A percentile compares a stretch with the other conserved stretches of the same genome.
Evolutionary conservation across 2,797 vertebrate genomes (phyloP).

Genomic region (Falco cherrug): DNA sequence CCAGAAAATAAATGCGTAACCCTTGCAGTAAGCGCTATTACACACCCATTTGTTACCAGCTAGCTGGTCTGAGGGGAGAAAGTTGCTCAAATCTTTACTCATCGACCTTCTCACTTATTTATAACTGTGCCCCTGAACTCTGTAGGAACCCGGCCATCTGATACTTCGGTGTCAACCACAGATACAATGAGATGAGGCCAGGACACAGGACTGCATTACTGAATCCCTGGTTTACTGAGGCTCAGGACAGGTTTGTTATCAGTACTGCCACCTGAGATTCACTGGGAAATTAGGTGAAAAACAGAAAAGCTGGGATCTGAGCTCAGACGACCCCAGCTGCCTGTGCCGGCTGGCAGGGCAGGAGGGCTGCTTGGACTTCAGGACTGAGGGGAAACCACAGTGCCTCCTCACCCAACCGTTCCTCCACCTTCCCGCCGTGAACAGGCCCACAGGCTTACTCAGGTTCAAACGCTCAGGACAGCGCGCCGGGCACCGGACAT

Average conservation of each 20-base stretch:
- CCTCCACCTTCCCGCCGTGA: too few relatives aligned
- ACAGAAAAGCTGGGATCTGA: accelerated
- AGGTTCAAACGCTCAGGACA: not conserved
- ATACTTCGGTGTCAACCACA: not conserved
- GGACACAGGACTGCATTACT: not conserved
- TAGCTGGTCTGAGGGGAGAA: not conserved
- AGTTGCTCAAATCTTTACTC: not conserved
- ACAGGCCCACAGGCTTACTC: too few relatives aligned
- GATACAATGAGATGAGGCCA: not conserved
- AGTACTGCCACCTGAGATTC: not conserved
- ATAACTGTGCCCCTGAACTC: not conserved
- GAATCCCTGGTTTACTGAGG: not conserved
- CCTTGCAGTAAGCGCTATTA: not conserved
- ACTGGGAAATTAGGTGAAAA: not conserved
- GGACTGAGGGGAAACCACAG: not conserved
- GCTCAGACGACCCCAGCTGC: not conserved
- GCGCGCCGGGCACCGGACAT: accelerated
- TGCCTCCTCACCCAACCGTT: not conserved
- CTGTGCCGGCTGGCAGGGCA: accelerated
- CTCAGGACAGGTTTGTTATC: accelerated
- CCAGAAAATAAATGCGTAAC: not conserved
- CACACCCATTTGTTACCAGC: not conserved
- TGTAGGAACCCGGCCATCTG: not conserved
- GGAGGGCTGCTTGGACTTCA: too few relatives aligned
- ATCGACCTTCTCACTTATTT: not conserved